These are phyloP conservation scores for Boleophthalmus pectinirostris DNA, from an alignment of 2,113 vertebrate genomes.

Conservation along the genomic window DNA sequence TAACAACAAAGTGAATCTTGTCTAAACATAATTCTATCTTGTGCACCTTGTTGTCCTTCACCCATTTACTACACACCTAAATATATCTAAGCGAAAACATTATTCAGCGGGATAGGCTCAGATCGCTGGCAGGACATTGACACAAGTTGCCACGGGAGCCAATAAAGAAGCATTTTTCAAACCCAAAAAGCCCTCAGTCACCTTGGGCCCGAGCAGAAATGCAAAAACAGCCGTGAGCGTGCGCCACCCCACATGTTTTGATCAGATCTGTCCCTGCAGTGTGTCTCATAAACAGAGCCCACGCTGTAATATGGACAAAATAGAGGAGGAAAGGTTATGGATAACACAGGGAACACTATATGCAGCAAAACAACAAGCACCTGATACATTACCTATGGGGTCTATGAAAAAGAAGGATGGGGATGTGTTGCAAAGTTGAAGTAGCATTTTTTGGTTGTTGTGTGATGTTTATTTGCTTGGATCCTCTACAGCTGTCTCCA, in stretches of 20 bases:
- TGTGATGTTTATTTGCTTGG: too few relatives aligned
- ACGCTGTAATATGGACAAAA: neutral
- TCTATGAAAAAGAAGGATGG: neutral
- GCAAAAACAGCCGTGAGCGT: constrained; percentile 31
- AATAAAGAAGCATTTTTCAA: constrained; percentile 20
- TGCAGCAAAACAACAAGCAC: neutral
- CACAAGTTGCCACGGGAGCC: constrained; percentile 18
- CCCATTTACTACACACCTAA: constrained; percentile 10
- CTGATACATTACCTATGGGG: too few relatives aligned
- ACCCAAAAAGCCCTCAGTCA: constrained; percentile 24
- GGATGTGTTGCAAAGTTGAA: neutral
- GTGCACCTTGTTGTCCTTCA: neutral
- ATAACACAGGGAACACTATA: constrained; percentile 4
- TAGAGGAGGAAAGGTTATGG: neutral
- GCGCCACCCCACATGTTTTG: constrained; percentile 10
- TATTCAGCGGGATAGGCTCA: neutral
- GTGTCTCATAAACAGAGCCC: constrained; percentile 24
- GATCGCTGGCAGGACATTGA: neutral
- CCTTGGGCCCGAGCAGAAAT: constrained; percentile 10
- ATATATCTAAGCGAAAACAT: constrained; percentile 13
- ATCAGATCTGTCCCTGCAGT: constrained; percentile 46
- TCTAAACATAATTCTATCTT: neutral
- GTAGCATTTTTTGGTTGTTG: neutral
- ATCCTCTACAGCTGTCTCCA: too few relatives aligned
- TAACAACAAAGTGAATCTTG: neutral